Evolutionary conservation across 2,113 vertebrate genomes (phyloP).

Genomic region (Phocoena phocoena): DNA sequence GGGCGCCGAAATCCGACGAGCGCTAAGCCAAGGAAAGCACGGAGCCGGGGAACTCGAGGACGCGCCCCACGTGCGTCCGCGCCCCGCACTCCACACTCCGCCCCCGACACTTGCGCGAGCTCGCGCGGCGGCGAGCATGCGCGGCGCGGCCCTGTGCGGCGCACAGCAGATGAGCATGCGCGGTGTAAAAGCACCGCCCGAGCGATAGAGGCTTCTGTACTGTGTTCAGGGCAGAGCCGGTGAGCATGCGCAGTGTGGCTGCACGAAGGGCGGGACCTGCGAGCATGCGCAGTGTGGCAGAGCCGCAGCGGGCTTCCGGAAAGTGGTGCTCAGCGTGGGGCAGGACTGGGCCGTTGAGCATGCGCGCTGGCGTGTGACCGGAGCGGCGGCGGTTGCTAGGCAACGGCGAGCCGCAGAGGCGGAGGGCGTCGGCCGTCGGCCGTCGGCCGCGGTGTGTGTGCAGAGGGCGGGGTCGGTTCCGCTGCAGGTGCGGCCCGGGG

Average conservation of each 20-base stretch:
- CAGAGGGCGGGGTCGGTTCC: no score
- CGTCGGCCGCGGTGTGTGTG: accelerated
- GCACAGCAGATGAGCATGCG: background rate
- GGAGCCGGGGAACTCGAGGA: no score
- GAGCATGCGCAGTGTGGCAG: background rate
- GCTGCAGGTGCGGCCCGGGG: background rate
- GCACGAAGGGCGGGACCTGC: background rate
- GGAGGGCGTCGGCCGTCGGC: no score
- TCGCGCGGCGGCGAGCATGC: background rate
- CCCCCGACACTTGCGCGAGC: background rate
- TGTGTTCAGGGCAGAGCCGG: accelerated
- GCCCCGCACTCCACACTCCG: no score
- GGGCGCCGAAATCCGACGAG: no score
- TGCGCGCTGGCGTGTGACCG: background rate
- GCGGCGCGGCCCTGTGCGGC: background rate
- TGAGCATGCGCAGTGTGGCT: background rate
- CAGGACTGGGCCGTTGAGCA: background rate
- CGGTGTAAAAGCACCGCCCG: accelerated
- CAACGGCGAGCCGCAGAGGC: background rate
- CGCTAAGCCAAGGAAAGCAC: no score
- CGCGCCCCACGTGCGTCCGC: no score
- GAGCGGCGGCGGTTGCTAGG: background rate
- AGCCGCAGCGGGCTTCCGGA: accelerated
- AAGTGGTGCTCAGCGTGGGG: accelerated
- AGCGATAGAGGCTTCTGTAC: accelerated